Conservation (phyloP, 2,797 vertebrate species). For the Pampus argenteus region DNA sequence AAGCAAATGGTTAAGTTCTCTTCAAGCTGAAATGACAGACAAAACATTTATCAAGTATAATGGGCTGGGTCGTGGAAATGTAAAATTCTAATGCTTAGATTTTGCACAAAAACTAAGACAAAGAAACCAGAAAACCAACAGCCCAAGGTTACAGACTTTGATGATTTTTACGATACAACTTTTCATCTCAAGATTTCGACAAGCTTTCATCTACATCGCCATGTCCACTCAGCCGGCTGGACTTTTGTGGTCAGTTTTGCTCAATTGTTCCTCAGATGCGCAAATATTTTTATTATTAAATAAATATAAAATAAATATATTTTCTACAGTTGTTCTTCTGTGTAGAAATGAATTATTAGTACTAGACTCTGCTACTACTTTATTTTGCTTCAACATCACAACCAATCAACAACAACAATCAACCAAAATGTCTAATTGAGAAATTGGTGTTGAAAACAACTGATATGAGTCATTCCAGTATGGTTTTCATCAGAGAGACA, state of each 20-base stretch:
- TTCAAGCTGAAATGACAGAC: slow-evolving; percentile 4
- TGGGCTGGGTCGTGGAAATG: not conserved
- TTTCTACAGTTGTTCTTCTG: no score
- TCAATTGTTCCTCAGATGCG: not conserved
- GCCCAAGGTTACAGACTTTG: not conserved
- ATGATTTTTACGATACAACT: not conserved
- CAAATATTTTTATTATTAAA: no score
- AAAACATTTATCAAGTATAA: slow-evolving; percentile 23
- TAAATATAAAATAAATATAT: no score
- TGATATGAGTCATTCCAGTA: no score
- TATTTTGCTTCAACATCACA: not conserved
- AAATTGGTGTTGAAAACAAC: no score
- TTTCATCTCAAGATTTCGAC: not conserved
- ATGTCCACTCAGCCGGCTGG: not conserved
- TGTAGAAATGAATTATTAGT: not conserved
- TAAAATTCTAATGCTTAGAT: not conserved
- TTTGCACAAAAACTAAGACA: not conserved
- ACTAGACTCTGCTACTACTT: no score
- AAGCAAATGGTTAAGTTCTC: slow-evolving; percentile 17
- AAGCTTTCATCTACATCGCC: not conserved
- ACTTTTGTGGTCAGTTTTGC: not conserved
- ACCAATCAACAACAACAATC: not conserved
- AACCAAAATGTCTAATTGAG: not conserved
- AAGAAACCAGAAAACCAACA: not conserved
- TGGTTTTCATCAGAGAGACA: not conserved